These are phyloP conservation scores for Orgyia antiqua DNA, from an alignment of 2,888 invertebrate genomes.

Conservation along the genomic window DNA sequence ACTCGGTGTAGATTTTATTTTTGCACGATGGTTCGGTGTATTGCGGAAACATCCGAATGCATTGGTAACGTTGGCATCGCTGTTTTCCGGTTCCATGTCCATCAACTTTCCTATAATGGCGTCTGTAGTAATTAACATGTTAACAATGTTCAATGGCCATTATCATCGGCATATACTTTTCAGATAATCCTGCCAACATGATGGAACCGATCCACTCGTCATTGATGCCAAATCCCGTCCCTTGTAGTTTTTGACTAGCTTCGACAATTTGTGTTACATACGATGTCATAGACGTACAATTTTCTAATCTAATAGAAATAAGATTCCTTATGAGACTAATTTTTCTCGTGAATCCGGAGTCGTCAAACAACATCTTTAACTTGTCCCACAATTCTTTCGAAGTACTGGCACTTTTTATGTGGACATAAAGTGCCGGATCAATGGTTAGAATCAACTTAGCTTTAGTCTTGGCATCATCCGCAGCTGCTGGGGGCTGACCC, in stretches of 20 bases:
- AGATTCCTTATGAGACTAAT: conserved; percentile 7
- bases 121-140: conserved; percentile 3
- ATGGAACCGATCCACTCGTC: conserved; percentile 8
- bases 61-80: conserved; percentile 1
- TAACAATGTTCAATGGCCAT: conserved; percentile 11
- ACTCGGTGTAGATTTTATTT: too few species aligned
- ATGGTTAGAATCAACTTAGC: conserved; percentile 10
- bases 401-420: conserved; percentile 5
- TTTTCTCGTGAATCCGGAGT: conserved; percentile 5
- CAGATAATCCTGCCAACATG: conserved; percentile 6
- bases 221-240: conserved; percentile 6
- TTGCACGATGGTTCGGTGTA: not conserved
- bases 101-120: conserved; percentile 7
- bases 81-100: conserved; percentile 4
- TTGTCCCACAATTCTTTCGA: conserved; percentile 7
- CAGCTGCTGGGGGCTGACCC: not conserved
- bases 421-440: conserved; percentile 6
- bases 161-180: conserved; percentile 6
- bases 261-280: conserved; percentile 11
- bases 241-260: conserved; percentile 5
- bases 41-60: not conserved
- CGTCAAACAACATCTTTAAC: conserved; percentile 4
- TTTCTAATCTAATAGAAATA: conserved; percentile 9
- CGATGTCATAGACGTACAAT: conserved; percentile 5
- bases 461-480: conserved; percentile 5